Evolutionary conservation across 30 jellyfish, hydroid and myxozoan species (phyloP).

Genomic region (Aurelia sp.): DNA sequence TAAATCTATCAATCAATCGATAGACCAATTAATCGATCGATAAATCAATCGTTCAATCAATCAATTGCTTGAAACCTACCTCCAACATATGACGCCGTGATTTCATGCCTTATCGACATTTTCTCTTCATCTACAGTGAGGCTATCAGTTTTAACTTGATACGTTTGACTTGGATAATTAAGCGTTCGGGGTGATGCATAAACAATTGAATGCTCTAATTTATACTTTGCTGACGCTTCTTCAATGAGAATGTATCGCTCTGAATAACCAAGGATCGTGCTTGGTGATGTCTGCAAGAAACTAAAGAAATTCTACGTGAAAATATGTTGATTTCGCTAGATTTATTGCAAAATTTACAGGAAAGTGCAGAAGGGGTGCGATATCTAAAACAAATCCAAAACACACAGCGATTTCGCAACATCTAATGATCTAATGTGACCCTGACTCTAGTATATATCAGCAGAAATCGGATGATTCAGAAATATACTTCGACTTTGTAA

Average conservation of each 20-base stretch:
- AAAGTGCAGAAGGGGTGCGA: too few species aligned
- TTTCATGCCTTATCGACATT: conserved; percentile 33
- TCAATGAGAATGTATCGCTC: conserved; percentile 57
- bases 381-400: too few species aligned
- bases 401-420: too few species aligned
- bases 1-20: too few species aligned
- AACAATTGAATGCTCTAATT: conserved; percentile 36
- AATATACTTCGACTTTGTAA: too few species aligned
- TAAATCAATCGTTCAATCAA: too few species aligned
- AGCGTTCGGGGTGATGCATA: conserved; percentile 33
- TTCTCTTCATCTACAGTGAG: conserved; percentile 28
- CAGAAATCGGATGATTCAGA: too few species aligned
- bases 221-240: conserved; percentile 26
- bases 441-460: too few species aligned
- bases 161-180: conserved; percentile 42
- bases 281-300: conserved; percentile 62
- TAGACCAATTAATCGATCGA: too few species aligned
- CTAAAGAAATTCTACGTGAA: conserved; percentile 5
- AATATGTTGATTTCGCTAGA: neutral
- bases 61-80: conserved; percentile 3
- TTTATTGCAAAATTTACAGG: too few species aligned
- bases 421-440: too few species aligned
- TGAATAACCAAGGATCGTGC: conserved; percentile 37
- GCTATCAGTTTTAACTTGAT: conserved; percentile 31
- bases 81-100: conserved; percentile 48